Percentiles rank a stretch among this genome's conserved stretches.
Evolutionary conservation across 92 coral and sea anemone genomes (phyloP).

Genomic region (Palythoa caribaeorum): DNA sequence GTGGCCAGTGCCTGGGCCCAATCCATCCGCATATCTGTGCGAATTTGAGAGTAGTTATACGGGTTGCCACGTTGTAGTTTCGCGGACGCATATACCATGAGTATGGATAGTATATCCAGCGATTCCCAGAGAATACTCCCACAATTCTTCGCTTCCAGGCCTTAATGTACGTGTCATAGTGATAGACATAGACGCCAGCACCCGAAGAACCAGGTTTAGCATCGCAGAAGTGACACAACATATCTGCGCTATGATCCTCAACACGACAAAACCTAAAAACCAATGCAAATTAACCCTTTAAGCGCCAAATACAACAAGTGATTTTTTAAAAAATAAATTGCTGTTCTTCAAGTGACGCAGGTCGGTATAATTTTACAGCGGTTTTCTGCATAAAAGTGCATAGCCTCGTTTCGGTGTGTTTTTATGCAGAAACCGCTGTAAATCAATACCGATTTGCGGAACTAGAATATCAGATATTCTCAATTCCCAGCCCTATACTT

Average conservation of each 20-base stretch:
- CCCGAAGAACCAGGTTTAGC: constrained; percentile 96
- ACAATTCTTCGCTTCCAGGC: constrained; percentile 70
- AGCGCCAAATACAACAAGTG: no score
- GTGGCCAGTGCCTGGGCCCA: constrained; percentile 61
- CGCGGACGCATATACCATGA: constrained; percentile 63
- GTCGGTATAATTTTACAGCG: no score
- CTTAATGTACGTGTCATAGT: constrained; percentile 44
- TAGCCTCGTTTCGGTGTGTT: no score
- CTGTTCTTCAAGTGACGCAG: no score
- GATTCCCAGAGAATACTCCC: constrained; percentile 94
- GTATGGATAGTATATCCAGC: constrained; percentile 68
- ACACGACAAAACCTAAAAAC: constrained; percentile 65
- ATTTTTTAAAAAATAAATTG: no score
- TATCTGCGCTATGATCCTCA: constrained; percentile 40
- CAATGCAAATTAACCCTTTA: neutral
- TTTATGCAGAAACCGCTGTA: no score
- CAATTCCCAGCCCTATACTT: no score
- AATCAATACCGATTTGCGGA: no score
- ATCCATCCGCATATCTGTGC: constrained; percentile 93
- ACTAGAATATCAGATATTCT: no score
- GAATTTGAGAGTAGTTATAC: constrained; percentile 78
- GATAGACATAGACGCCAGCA: constrained; percentile 88
- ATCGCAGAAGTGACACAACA: constrained; percentile 93
- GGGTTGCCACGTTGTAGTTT: constrained; percentile 91
- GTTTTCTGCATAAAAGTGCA: no score